These are phyloP conservation scores for Pagetopsis macropterus DNA, from an alignment of 2,797 vertebrate genomes.

Conservation along the genomic window DNA sequence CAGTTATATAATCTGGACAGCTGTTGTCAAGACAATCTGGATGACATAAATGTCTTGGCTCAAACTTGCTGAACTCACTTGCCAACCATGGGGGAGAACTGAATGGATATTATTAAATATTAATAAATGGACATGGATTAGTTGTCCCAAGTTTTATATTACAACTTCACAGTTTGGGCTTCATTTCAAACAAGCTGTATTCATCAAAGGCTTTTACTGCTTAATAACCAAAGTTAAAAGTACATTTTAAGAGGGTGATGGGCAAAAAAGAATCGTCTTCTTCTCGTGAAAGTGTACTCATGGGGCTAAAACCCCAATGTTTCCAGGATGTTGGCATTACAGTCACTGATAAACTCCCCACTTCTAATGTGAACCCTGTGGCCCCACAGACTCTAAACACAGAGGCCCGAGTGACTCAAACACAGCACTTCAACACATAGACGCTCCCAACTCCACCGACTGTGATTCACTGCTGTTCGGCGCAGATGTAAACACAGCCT, in stretches of 20 bases:
- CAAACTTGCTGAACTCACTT: slow-evolving; percentile 21
- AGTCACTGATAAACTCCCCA: slow-evolving; percentile 31
- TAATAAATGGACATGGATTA: neutral
- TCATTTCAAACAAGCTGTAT: neutral
- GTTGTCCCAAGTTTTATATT: slow-evolving; percentile 11
- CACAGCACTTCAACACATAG: slow-evolving; percentile 40
- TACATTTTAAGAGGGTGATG: neutral
- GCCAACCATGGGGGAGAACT: neutral
- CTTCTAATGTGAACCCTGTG: slow-evolving; percentile 37
- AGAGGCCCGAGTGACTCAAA: slow-evolving; percentile 47
- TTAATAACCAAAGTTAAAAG: neutral
- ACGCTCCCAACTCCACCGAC: slow-evolving; percentile 9
- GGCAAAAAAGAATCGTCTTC: neutral
- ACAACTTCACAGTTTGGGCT: neutral
- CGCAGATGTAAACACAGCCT: slow-evolving; percentile 67
- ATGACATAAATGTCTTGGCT: slow-evolving; percentile 29
- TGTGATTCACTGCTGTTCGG: slow-evolving; percentile 62
- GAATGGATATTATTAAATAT: neutral
- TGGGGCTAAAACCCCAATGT: neutral
- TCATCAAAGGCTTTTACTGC: slow-evolving; percentile 3
- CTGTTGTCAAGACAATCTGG: slow-evolving; percentile 23
- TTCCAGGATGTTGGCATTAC: slow-evolving; percentile 10
- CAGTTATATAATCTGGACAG: slow-evolving; percentile 30
- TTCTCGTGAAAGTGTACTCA: neutral
- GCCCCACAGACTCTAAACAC: slow-evolving; percentile 69